Evolutionary conservation across 2,113 vertebrate genomes (phyloP).

Genomic region (Gobio gobio): DNA sequence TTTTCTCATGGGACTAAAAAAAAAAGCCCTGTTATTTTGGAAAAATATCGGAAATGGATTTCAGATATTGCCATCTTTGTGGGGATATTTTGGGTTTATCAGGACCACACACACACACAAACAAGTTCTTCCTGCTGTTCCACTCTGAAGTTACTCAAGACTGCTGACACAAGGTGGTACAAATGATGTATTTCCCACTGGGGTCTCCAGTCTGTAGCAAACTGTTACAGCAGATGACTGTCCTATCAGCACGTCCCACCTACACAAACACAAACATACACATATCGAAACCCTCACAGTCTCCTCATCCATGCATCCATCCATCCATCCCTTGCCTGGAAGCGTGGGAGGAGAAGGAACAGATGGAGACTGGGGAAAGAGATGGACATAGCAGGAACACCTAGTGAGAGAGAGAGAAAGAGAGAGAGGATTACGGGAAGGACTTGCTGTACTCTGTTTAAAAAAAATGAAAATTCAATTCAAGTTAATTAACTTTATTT

Average conservation of each 20-base stretch:
- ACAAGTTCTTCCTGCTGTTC: neutral
- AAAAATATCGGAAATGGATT: too few species aligned
- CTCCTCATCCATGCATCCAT: slow-evolving; percentile 7
- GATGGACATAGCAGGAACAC: slow-evolving; percentile 38
- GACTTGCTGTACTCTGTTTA: neutral
- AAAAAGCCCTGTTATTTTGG: too few species aligned
- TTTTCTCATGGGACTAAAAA: too few species aligned
- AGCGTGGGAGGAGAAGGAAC: slow-evolving; percentile 24
- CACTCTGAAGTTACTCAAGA: neutral
- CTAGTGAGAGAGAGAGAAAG: neutral
- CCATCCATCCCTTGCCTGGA: slow-evolving; percentile 4
- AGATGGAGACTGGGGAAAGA: slow-evolving; percentile 32
- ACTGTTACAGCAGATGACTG: slow-evolving; percentile 27
- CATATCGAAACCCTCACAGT: slow-evolving; percentile 1
- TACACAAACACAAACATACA: slow-evolving; percentile 20
- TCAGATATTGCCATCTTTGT: too few species aligned
- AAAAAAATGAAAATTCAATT: neutral
- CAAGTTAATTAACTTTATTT: slow-evolving; percentile 32
- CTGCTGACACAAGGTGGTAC: slow-evolving; percentile 22
- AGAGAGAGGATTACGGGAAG: slow-evolving; percentile 4
- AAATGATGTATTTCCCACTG: slow-evolving; percentile 33
- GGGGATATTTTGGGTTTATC: too few species aligned
- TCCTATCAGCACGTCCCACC: neutral
- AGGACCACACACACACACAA: neutral
- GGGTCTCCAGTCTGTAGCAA: slow-evolving; percentile 10